Evolutionary conservation across 2,888 invertebrate species (phyloP).

Genomic region (Electrophaes corylata): DNA sequence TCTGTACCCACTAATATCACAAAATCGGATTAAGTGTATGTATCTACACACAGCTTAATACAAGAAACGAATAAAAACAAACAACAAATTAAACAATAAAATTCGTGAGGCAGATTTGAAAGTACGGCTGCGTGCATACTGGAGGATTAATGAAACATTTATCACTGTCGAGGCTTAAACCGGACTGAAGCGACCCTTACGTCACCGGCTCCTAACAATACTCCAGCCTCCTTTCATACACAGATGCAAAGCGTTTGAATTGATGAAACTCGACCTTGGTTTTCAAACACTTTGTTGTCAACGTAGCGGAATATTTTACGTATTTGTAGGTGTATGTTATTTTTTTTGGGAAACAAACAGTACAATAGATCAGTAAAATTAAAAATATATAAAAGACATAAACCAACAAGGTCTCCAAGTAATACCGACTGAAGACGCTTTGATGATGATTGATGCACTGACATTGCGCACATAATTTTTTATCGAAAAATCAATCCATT

Average conservation of each 20-base stretch:
- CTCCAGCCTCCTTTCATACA: conserved; percentile 18
- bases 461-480: no score
- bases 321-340: no score
- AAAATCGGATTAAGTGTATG: conserved; percentile 4
- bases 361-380: no score
- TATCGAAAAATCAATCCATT: no score
- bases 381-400: no score
- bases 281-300: conserved; percentile 5
- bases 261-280: conserved; percentile 18
- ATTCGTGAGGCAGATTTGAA: conserved; percentile 60
- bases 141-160: conserved; percentile 77
- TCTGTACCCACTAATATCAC: conserved; percentile 9
- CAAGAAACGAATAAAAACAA: conserved; percentile 40
- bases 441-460: no score
- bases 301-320: not conserved
- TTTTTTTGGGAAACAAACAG: no score
- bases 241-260: conserved; percentile 28
- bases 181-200: conserved; percentile 54
- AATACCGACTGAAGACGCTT: no score
- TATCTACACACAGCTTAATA: conserved; percentile 31
- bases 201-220: conserved; percentile 44
- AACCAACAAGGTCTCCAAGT: no score
- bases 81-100: conserved; percentile 63
- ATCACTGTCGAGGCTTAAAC: conserved; percentile 72
- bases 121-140: conserved; percentile 57